Conservation (phyloP, 2,888 invertebrate species). For the Eurytoma californica region DNA sequence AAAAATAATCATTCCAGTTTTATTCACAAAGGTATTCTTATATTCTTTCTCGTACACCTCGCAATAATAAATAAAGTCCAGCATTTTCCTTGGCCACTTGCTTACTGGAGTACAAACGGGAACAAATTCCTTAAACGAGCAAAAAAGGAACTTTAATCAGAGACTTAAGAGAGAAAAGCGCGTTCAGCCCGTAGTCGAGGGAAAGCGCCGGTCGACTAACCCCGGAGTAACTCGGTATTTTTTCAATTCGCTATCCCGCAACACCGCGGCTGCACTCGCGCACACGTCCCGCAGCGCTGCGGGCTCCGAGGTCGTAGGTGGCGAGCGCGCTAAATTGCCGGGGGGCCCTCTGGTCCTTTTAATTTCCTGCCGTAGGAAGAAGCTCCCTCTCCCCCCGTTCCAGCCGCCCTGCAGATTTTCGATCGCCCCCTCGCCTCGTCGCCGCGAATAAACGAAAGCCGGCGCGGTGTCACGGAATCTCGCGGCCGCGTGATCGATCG, state of each 20-base stretch:
- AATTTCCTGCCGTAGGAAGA: constrained; percentile 50
- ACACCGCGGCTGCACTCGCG: not conserved
- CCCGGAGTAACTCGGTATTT: constrained; percentile 18
- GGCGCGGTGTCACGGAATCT: constrained; percentile 17
- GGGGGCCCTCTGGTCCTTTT: constrained; percentile 53
- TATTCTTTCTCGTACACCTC: too few species aligned
- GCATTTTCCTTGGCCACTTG: too few species aligned
- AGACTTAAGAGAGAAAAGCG: constrained; percentile 9
- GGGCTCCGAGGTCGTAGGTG: not conserved
- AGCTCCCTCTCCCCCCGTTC: not conserved
- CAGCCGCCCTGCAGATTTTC: constrained; percentile 14
- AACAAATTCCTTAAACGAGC: not conserved
- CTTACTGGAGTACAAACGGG: too few species aligned
- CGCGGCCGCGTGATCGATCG: constrained; percentile 27
- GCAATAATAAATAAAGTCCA: not conserved
- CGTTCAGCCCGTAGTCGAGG: not conserved
- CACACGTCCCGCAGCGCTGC: not conserved
- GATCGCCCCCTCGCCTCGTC: not conserved
- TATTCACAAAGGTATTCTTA: too few species aligned
- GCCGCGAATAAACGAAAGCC: constrained; percentile 7
- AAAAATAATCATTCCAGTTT: too few species aligned
- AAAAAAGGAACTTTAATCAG: not conserved
- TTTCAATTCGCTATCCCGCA: constrained; percentile 40
- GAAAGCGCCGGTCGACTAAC: not conserved
- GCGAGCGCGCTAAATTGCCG: constrained; percentile 43